Conservation (phyloP, 53 echinoderm and acorn worm species). For the Paracentrotus lividus region DNA sequence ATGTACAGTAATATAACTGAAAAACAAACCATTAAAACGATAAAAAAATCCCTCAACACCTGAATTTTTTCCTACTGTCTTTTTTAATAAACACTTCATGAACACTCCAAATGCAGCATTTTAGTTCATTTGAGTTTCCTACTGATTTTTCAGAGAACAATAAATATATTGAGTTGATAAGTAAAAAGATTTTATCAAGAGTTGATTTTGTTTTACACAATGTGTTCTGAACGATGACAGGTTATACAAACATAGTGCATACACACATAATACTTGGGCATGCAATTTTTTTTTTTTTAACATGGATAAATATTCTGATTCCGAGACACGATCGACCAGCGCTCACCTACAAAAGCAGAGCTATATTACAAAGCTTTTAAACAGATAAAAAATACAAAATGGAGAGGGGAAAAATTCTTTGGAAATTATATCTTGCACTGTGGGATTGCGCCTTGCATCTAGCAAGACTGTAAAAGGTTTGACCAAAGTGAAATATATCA, state of each 20-base stretch:
- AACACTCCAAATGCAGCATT: conserved; percentile 62
- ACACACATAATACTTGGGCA: conserved; percentile 34
- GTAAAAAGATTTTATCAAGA: conserved; percentile 17
- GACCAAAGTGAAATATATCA: conserved; percentile 13
- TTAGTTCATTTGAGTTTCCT: background rate
- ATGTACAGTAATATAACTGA: background rate
- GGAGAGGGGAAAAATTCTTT: conserved; percentile 19
- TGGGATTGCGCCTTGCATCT: conserved; percentile 22
- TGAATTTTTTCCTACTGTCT: background rate
- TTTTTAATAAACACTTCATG: background rate
- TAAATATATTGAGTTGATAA: conserved; percentile 51
- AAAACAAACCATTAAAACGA: background rate
- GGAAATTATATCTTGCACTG: conserved; percentile 34
- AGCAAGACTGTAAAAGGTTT: conserved; percentile 36
- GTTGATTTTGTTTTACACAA: conserved; percentile 28
- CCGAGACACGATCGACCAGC: conserved; percentile 59
- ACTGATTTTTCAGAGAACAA: background rate
- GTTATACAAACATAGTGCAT: conserved; percentile 54
- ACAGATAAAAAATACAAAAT: conserved; percentile 20
- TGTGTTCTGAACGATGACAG: background rate
- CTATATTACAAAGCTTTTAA: conserved; percentile 57
- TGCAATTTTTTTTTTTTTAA: conserved; percentile 34
- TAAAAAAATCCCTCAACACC: background rate
- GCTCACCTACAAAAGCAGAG: conserved; percentile 60
- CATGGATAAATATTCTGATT: conserved; percentile 42